phyloP scores from a whole-genome alignment of 2,888 invertebrate species.

The Sturmia bella region DNA sequence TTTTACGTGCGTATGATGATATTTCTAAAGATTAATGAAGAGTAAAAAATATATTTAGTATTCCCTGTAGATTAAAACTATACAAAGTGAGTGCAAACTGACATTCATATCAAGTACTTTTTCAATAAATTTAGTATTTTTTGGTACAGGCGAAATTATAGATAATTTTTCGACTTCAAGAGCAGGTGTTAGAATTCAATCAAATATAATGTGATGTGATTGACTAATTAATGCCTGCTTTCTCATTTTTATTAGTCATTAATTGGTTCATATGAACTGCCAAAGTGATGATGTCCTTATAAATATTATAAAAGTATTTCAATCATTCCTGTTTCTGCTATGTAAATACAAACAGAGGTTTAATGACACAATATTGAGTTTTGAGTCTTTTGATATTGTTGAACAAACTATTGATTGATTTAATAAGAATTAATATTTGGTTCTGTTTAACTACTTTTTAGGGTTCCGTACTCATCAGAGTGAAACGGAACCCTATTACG shows the following conservation, averaged over 20 bases:
- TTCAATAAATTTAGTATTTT: background rate
- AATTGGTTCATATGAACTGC: conserved; percentile 14
- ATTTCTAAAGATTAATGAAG: background rate
- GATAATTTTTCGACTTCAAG: conserved; percentile 23
- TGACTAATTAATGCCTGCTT: conserved; percentile 16
- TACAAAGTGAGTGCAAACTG: conserved; percentile 11
- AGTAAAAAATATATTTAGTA: conserved; percentile 36
- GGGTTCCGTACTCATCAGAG: too few species aligned
- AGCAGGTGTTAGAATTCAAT: conserved; percentile 53
- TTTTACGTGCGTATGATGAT: too few species aligned
- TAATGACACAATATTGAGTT: too few species aligned
- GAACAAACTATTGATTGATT: too few species aligned
- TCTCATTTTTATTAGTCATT: conserved; percentile 34
- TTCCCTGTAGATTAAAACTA: conserved; percentile 42
- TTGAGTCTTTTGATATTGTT: too few species aligned
- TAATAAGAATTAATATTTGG: too few species aligned
- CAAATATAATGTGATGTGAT: conserved; percentile 38
- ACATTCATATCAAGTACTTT: conserved; percentile 9
- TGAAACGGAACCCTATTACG: too few species aligned
- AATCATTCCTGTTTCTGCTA: too few species aligned
- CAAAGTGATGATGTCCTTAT: too few species aligned
- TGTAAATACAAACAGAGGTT: too few species aligned
- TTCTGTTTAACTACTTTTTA: too few species aligned
- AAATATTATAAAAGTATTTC: too few species aligned
- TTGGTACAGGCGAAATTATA: conserved; percentile 16